Evolutionary conservation across 2,113 vertebrate species (phyloP), one percentile per base, ranked within the genome.

Genomic region (Dolichallabes microphthalmus): DNA sequence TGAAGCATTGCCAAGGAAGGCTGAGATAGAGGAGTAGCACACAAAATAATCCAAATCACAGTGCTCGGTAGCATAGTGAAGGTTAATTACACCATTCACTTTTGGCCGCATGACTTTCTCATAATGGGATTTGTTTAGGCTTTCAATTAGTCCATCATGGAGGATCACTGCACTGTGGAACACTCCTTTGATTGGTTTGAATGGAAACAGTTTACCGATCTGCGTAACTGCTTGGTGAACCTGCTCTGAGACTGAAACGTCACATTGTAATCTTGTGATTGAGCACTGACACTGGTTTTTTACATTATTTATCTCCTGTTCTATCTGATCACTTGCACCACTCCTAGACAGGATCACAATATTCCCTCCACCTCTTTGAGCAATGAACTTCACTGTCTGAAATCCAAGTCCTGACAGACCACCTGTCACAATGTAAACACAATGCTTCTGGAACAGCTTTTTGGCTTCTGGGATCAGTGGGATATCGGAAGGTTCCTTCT

Each of bases 391-490:
- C 61, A 97, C 94, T 0, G 96, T 97, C 92, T 97, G 95, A 85
- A 96, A 93, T n/a, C 96, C 96, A 87, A 98, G 94, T 2, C 96
- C 96, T 35, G 96, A 96, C n/a, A 96, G 93, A 0, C 96, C 96
- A 25, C 96, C 96, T 0, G 91, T 93, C 22, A 97, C 95, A 2
- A 97, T 85, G 12, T 96, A 97, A 83, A 95, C 92, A 64, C 90
- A 91, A 1, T 89, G 88, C 84, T 91, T 90, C 87, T 93, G 92
- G 57, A 97, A 97, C 17, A 96, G 82, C 35, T 90, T 82, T 84
- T 83, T 86, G 22, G 89, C 84, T 32, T 85, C 89, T 69, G 88
- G 55, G 0, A 92, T 89, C 32, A 95, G 1, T 0, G 90, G 89
- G 27, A 96, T 94, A 32, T 95, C 91, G 68, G 95, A 94, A n/a